Percentiles rank a stretch among this genome's conserved stretches.
Conservation (phyloP, 2,113 vertebrate genomes). For the Nothobranchius furzeri region DNA sequence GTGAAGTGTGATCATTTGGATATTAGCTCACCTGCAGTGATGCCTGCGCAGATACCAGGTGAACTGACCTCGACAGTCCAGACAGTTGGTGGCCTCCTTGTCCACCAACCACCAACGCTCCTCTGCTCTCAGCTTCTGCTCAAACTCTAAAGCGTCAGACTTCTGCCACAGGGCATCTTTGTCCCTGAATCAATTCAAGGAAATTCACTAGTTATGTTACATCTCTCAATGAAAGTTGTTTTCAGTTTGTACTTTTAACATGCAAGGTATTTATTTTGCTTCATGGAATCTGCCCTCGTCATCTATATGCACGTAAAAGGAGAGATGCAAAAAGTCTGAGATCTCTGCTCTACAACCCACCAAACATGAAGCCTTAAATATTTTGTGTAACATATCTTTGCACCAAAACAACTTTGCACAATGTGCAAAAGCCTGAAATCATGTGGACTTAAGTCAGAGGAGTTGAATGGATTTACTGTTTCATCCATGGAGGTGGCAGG, state of each 20-base stretch:
- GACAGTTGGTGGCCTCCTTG: slow-evolving; percentile 84
- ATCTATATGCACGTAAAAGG: neutral
- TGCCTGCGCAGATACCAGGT: slow-evolving; percentile 93
- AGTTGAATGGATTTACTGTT: slow-evolving; percentile 12
- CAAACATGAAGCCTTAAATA: too few relatives aligned
- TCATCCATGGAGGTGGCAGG: slow-evolving; percentile 1
- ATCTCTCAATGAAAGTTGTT: too few relatives aligned
- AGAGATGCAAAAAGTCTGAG: too few relatives aligned
- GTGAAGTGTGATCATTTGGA: neutral
- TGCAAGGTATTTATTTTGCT: neutral
- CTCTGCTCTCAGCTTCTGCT: slow-evolving; percentile 91
- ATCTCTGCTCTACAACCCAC: too few relatives aligned
- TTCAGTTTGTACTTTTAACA: too few relatives aligned
- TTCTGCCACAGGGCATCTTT: slow-evolving; percentile 98
- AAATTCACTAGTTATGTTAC: too few relatives aligned
- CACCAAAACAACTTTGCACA: neutral
- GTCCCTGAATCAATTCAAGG: slow-evolving; percentile 78
- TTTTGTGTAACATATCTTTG: neutral
- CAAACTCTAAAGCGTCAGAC: slow-evolving; percentile 94
- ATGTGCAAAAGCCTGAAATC: slow-evolving; percentile 3
- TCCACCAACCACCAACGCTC: slow-evolving; percentile 88
- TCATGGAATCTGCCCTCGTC: neutral
- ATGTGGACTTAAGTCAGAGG: slow-evolving; percentile 5
- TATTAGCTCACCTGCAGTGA: slow-evolving; percentile 88
- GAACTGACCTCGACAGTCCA: slow-evolving; percentile 88